Percentiles rank a stretch among this genome's conserved stretches.
These are phyloP conservation scores for Prunella fulvescens DNA, from an alignment of 2,113 vertebrate species.

Conservation along the genomic window DNA sequence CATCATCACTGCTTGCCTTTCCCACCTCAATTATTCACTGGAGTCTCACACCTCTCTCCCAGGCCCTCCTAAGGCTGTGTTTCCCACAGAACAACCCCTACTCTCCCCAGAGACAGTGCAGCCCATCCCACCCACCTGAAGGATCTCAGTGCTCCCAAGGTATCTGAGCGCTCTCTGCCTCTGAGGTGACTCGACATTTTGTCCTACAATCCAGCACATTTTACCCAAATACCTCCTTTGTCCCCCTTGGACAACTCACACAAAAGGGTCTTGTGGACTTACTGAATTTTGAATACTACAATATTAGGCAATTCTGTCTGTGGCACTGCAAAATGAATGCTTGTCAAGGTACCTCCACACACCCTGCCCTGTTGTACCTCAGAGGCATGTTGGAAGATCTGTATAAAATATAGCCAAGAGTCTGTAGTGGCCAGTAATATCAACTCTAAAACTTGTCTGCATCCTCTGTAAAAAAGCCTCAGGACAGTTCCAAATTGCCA, in stretches of 20 bases:
- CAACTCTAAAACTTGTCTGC: background rate
- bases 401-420: background rate
- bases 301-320: background rate
- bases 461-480: background rate
- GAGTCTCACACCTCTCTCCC: background rate
- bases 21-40: background rate
- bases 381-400: background rate
- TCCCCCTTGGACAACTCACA: background rate
- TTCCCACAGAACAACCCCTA: background rate
- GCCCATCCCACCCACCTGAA: background rate
- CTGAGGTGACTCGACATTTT: background rate
- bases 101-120: background rate
- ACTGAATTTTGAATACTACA: background rate
- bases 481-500: background rate
- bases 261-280: background rate
- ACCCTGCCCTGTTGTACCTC: background rate
- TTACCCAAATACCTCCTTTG: background rate
- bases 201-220: background rate
- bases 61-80: background rate
- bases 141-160: background rate
- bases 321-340: background rate
- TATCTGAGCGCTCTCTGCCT: fast-evolving
- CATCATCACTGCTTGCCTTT: background rate
- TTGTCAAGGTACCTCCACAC: fast-evolving
- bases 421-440: background rate